phyloP scores from a whole-genome alignment of 1,140 invertebrate species.

The Habropoda laboriosa region DNA sequence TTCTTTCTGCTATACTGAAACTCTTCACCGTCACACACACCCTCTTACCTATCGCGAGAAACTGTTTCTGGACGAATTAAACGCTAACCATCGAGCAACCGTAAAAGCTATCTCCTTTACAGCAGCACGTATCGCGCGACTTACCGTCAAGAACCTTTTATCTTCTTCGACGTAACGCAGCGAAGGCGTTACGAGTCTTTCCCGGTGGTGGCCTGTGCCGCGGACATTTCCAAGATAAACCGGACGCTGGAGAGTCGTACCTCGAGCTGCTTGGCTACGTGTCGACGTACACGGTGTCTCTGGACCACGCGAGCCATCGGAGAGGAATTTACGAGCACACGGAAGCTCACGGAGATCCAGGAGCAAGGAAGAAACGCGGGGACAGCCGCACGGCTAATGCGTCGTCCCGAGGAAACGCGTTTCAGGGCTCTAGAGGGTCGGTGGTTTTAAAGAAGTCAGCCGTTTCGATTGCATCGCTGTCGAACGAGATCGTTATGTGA shows the following conservation, averaged over 20 bases:
- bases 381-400: background rate
- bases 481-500: background rate
- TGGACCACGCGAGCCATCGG: background rate
- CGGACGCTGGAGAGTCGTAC: slow-evolving; percentile 2
- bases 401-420: background rate
- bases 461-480: background rate
- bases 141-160: slow-evolving; percentile 13
- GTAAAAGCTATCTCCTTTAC: slow-evolving; percentile 9
- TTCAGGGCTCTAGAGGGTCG: background rate
- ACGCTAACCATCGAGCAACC: background rate
- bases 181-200: slow-evolving; percentile 1
- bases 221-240: slow-evolving; percentile 17
- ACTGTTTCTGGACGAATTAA: background rate
- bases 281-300: background rate
- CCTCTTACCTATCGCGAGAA: too few species aligned
- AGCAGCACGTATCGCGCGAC: slow-evolving; percentile 11
- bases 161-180: slow-evolving; percentile 20
- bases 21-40: too few species aligned
- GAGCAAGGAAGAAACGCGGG: background rate
- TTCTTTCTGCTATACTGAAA: too few species aligned
- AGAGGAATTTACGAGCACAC: slow-evolving; percentile 6
- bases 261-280: background rate
- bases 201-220: background rate
- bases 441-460: background rate
- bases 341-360: background rate